These are phyloP conservation scores for Fistularia commersonii DNA, from an alignment of 2,797 vertebrate genomes.

Conservation along the genomic window DNA sequence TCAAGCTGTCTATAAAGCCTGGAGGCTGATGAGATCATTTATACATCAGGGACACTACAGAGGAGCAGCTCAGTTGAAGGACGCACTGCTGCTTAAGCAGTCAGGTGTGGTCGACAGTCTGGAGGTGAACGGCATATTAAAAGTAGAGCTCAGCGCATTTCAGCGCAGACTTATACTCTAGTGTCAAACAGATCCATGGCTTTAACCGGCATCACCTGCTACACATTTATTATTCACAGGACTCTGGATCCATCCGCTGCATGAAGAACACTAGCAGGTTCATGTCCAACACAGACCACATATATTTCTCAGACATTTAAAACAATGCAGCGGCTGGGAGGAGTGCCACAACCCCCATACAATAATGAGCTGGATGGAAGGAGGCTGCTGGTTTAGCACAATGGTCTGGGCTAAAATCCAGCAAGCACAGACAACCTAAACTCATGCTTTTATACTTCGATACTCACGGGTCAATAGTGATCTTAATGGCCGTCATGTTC, in stretches of 20 bases:
- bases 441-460: slow-evolving; percentile 30
- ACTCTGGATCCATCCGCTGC: neutral
- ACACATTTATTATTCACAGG: slow-evolving; percentile 12
- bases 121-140: slow-evolving; percentile 37
- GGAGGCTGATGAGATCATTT: slow-evolving; percentile 30
- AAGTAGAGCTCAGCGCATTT: slow-evolving; percentile 35
- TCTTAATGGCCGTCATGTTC: slow-evolving; percentile 95
- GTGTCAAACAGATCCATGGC: slow-evolving; percentile 4
- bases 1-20: no score
- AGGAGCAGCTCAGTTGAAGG: slow-evolving; percentile 39
- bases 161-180: slow-evolving; percentile 13
- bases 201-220: neutral
- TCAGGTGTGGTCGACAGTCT: slow-evolving; percentile 23
- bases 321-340: no score
- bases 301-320: no score
- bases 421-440: neutral
- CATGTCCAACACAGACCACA: no score
- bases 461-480: slow-evolving; percentile 97
- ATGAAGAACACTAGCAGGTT: no score
- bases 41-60: slow-evolving; percentile 9
- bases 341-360: no score
- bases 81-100: slow-evolving; percentile 36
- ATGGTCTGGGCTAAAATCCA: neutral
- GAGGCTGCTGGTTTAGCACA: no score
- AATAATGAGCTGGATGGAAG: no score